These are phyloP conservation scores for Microplitis demolitor DNA, from an alignment of 1,140 invertebrate genomes.

Conservation along the genomic window DNA sequence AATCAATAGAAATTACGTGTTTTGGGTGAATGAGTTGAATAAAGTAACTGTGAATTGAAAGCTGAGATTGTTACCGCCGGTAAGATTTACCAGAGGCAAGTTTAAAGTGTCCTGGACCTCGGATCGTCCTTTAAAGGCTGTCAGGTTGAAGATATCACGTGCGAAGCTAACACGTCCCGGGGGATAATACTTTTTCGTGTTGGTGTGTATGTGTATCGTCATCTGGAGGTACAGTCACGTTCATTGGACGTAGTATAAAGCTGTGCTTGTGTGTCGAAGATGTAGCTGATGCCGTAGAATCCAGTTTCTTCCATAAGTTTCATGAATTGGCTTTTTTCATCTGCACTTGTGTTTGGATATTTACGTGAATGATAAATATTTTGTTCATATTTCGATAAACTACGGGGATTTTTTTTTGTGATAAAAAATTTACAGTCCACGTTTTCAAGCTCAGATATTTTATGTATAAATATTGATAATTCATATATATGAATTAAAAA, in stretches of 20 bases:
- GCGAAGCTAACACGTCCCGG: slow-evolving; percentile 42
- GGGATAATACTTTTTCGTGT: slow-evolving; percentile 23
- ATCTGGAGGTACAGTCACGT: neutral
- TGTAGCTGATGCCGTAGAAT: neutral
- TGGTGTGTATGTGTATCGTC: slow-evolving; percentile 18
- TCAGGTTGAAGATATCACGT: slow-evolving; percentile 40
- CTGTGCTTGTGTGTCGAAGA: too few species aligned
- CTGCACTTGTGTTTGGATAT: neutral
- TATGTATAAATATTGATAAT: too few species aligned
- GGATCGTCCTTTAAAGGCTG: slow-evolving; percentile 16
- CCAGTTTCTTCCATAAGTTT: neutral
- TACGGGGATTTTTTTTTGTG: neutral
- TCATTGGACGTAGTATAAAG: too few species aligned
- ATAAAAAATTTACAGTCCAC: neutral
- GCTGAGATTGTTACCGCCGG: neutral
- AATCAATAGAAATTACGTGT: too few species aligned
- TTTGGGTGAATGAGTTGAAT: neutral
- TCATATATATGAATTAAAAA: too few species aligned
- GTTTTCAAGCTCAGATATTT: neutral
- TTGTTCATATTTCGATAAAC: too few species aligned
- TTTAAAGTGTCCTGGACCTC: neutral
- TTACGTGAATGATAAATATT: neutral
- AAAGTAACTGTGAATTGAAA: neutral
- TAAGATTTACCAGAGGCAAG: neutral
- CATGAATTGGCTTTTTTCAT: neutral